These are phyloP conservation scores for Decapterus maruadsi DNA, from an alignment of 2,797 vertebrate genomes.

Conservation along the genomic window DNA sequence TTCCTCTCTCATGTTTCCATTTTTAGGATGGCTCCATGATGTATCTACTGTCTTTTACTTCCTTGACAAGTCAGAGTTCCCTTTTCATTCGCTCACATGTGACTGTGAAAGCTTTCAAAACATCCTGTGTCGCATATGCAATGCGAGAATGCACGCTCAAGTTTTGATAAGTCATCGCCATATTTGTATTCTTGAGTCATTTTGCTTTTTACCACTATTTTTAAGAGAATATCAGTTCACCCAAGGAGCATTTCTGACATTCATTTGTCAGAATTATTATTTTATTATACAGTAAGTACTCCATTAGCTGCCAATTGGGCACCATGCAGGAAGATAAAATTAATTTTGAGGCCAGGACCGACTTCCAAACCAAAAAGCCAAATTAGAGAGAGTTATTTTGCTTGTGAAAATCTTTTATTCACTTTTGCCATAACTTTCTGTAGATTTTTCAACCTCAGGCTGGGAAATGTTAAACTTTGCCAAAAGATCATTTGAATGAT, in stretches of 20 bases:
- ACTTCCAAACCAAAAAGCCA: no score
- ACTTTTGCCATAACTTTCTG: no score
- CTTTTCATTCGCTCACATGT: conserved; percentile 48
- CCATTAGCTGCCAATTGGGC: background rate
- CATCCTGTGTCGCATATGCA: conserved; percentile 8
- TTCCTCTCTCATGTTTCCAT: conserved; percentile 74
- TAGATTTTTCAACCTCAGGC: no score
- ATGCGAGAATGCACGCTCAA: conserved; percentile 3
- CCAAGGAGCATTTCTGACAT: conserved; percentile 10
- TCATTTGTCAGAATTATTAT: background rate
- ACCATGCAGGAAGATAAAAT: no score
- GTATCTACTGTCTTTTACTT: conserved; percentile 66
- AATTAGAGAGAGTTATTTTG: no score
- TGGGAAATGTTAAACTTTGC: no score
- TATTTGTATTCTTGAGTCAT: background rate
- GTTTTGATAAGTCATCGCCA: conserved; percentile 6
- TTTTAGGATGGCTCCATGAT: conserved; percentile 78
- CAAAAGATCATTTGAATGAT: no score
- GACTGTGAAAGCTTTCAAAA: conserved; percentile 25
- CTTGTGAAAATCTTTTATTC: no score
- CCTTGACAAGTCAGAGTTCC: conserved; percentile 56
- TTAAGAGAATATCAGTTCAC: conserved; percentile 2
- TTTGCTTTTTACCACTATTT: background rate
- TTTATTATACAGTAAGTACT: background rate
- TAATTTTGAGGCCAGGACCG: no score